phyloP scores from a whole-genome alignment of 2,113 vertebrate species.

The Hippoglossus stenolepis region DNA sequence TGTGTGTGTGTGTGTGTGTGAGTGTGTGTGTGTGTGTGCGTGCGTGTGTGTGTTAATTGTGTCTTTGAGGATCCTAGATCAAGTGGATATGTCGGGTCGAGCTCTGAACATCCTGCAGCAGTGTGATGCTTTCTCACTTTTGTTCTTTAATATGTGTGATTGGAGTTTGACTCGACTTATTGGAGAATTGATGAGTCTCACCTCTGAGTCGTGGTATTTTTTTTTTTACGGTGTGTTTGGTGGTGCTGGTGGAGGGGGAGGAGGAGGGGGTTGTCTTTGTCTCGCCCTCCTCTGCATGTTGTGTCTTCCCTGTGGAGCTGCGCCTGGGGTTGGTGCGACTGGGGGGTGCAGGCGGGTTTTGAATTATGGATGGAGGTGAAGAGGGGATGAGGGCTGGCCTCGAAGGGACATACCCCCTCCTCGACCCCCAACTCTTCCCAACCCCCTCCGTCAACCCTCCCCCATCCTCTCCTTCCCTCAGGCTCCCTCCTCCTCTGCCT shows the following conservation, averaged over 20 bases:
- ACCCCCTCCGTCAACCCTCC: constrained; percentile 14
- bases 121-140: constrained; percentile 5
- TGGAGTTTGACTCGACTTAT: constrained; percentile 14
- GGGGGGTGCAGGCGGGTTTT: constrained; percentile 49
- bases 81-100: background rate
- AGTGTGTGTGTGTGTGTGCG: too few species aligned
- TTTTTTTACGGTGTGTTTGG: constrained; percentile 3
- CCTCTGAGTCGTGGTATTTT: constrained; percentile 25
- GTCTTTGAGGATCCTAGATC: constrained; percentile 23
- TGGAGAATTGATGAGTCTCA: constrained; percentile 3
- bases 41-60: constrained; percentile 22
- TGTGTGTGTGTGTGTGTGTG: too few species aligned
- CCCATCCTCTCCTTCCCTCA: constrained; percentile 21
- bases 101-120: constrained; percentile 5
- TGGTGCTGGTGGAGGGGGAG: background rate
- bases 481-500: constrained; percentile 36
- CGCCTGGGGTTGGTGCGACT: constrained; percentile 55
- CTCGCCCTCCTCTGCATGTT: constrained; percentile 54
- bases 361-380: constrained; percentile 85
- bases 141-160: constrained; percentile 1
- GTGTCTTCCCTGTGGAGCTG: constrained; percentile 57
- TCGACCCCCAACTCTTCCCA: background rate
- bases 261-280: constrained; percentile 29
- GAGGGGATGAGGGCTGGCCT: constrained; percentile 75
- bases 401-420: constrained; percentile 56